phyloP scores from a whole-genome alignment of 2,888 invertebrate genomes.

The Balanococcus diminutus region DNA sequence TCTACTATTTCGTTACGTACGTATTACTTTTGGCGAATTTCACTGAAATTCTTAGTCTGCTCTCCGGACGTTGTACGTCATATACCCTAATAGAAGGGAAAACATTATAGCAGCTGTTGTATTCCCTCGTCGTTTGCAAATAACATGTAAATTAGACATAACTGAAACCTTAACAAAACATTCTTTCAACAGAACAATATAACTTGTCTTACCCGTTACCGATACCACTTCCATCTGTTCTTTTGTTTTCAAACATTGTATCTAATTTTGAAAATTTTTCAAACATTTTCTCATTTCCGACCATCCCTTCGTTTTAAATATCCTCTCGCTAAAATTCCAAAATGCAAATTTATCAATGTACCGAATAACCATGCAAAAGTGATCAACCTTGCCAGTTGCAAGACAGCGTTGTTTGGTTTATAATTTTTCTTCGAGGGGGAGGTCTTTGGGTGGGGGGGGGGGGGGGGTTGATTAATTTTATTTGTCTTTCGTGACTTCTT shows the following conservation, averaged over 20 bases:
- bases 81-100: conserved; percentile 40
- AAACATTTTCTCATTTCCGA: neutral
- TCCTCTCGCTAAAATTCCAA: neutral
- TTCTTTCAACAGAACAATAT: conserved; percentile 35
- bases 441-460: no score
- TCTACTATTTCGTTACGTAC: conserved; percentile 32
- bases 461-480: no score
- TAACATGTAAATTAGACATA: conserved; percentile 42
- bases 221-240: conserved; percentile 32
- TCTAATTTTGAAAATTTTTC: conserved; percentile 4
- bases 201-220: conserved; percentile 30
- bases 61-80: conserved; percentile 40
- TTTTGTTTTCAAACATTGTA: conserved; percentile 9
- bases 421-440: no score
- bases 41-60: conserved; percentile 35
- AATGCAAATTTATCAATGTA: neutral
- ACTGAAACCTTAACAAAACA: conserved; percentile 39
- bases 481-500: no score
- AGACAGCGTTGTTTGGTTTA: no score
- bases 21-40: conserved; percentile 42
- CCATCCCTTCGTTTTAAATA: neutral
- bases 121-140: conserved; percentile 38
- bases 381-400: no score
- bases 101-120: conserved; percentile 39
- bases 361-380: no score